Base-by-base conservation (phyloP, 2,888 invertebrate genomes). In the Hybos culiciformis region DNA sequence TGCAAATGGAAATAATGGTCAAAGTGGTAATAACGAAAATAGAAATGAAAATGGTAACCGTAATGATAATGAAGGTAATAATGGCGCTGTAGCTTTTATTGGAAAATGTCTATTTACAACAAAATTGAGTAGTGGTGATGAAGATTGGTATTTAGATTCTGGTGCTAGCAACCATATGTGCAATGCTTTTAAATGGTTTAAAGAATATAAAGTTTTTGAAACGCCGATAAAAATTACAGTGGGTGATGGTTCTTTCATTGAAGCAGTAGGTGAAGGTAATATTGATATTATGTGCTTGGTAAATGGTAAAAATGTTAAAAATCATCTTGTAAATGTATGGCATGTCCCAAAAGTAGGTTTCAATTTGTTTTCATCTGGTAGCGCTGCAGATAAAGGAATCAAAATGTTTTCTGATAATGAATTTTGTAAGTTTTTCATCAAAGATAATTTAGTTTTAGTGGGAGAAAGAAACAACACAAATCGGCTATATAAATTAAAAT, bases 151-250 rank as follows among this genome's bases (percentile, higher is more conserved):
- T 39, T 12, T 43, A 17, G 48, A 46, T 31, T 42, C 39, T 11
- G 46, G 39, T 20, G 43, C 48, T 9, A 46, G 41, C 14, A 31
- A 45, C n/a, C 47, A 48, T 20, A 45, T 48, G 41, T 34, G 37
- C 5, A 17, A 29, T 20, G 15, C 39, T 14, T 26, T n/a, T 5
- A 37, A 41, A 11, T 41, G 34, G 32, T 48, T 48, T 26, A 12
- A 12, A 5, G 26, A 26, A 11, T 42, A 37, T 29, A 12, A 15
- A 12, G n/a, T 15, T 14, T 42, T 42, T 14, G 14, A 11, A 14
- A 12, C 12, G 3, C 29, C 19, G 15, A 6, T 20, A 9, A 12
- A n/a, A 19, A 31, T 42, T 9, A 18, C 21, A 9, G 29, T 42
- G 37, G 42, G 42, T 15, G 31, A 42, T 31, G 42, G 42, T 20